Base-by-base conservation (phyloP, 2,113 vertebrate genomes). In the Nycticebus coucang region DNA sequence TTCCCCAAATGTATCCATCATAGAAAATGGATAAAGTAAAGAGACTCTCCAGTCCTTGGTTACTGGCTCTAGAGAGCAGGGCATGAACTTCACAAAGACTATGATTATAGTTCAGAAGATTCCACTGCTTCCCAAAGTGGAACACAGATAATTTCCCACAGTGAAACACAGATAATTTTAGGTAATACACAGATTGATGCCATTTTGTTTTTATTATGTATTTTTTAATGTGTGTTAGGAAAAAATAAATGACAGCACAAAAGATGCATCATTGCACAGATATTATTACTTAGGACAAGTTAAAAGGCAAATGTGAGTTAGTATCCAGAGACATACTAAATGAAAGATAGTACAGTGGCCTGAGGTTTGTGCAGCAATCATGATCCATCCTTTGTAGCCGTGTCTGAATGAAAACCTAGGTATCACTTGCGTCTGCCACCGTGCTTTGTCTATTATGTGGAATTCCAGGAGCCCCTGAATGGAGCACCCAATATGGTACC, bases 401-500 rank as follows among this genome's bases (percentile, higher is more conserved):
- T 35, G 35, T 71, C 81, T 22, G 74, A 33, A 15, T 0, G 0
- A 35, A 53, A 74, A 55, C 71, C 35, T 33, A 7, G 72, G 18
- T 6, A 14, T 10, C 15, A 50, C 53, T 33, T 10, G 62, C 26
- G 26, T 74, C 57, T 59, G 74, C 35, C 17, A 12, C 21, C 2
- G 10, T 4, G 37, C 37, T n/a, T 1, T 17, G 21, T 69, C 28
- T 6, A 2, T 19, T n/a, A 5, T 5, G 15, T 8, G 2, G 13
- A 68, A 62, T 69, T 86, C 37, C 60, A 11, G 33, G 26, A 55
- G 85, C 22, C 45, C 22, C 26, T 1, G 24, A 9, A 21, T 45
- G 7, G 7, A 60, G 35, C 57, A 22, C 68, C n/a, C 69, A 21
- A 1, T 30, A 28, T 10, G 82, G 98, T 99, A 99, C 99, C 99